These are phyloP conservation scores for Stichopus horrens DNA, from an alignment of 53 echinoderm and acorn worm genomes.

Conservation along the genomic window DNA sequence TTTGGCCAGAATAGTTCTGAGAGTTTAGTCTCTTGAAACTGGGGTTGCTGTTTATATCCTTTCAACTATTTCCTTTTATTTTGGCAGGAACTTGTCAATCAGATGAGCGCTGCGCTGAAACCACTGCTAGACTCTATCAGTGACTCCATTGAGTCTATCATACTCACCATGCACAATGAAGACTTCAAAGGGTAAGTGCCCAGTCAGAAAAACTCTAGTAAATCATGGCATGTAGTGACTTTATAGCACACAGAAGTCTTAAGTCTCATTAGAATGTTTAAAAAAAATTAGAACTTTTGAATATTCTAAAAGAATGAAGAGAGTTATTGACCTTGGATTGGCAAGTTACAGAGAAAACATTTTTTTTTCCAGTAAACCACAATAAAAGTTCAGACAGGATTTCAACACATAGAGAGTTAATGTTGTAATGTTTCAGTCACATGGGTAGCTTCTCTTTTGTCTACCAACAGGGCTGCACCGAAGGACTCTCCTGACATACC, in stretches of 20 bases:
- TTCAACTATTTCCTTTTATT: neutral
- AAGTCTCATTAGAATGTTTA: too few species aligned
- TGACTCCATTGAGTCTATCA: constrained; percentile 96
- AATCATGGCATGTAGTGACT: too few species aligned
- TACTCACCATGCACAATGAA: constrained; percentile 97
- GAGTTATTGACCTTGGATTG: too few species aligned
- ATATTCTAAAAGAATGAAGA: too few species aligned
- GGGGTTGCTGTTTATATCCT: neutral
- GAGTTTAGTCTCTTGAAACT: neutral
- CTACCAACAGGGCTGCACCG: constrained; percentile 38
- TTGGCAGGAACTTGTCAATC: constrained; percentile 70
- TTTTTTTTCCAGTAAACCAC: too few species aligned
- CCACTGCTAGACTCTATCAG: constrained; percentile 81
- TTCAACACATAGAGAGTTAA: too few species aligned
- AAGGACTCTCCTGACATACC: constrained; percentile 79
- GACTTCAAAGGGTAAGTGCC: constrained; percentile 87
- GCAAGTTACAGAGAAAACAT: too few species aligned
- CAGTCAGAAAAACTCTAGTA: too few species aligned
- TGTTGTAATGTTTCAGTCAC: neutral
- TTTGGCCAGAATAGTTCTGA: too few species aligned
- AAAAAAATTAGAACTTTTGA: too few species aligned
- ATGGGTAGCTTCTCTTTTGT: neutral
- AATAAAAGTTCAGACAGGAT: too few species aligned
- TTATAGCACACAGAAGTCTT: too few species aligned
- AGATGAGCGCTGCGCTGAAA: constrained; percentile 94